phyloP scores from a whole-genome alignment of 2,888 invertebrate species.

The Lasioglossum calceatum region DNA sequence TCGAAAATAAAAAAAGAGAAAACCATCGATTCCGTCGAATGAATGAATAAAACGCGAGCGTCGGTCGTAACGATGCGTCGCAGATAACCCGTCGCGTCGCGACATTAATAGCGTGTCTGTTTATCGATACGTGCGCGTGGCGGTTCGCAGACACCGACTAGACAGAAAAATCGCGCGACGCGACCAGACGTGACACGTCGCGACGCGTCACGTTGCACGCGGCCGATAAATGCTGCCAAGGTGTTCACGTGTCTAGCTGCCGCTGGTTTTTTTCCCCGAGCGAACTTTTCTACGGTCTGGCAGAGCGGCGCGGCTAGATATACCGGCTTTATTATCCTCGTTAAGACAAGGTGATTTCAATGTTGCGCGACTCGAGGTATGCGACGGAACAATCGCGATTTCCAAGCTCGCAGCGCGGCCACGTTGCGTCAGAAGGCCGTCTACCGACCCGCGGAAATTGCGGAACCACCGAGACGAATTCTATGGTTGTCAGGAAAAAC shows the following conservation, averaged over 20 bases:
- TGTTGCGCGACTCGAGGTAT: not conserved
- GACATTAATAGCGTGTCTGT: slow-evolving; percentile 37
- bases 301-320: not conserved
- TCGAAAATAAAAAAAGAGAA: not conserved
- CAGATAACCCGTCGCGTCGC: slow-evolving; percentile 21
- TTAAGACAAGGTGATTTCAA: slow-evolving; percentile 13
- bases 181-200: not conserved
- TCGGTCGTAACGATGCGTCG: slow-evolving; percentile 42
- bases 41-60: slow-evolving; percentile 20
- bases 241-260: slow-evolving; percentile 35
- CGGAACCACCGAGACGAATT: slow-evolving; percentile 2
- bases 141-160: slow-evolving; percentile 53
- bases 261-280: not conserved
- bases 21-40: not conserved
- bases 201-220: slow-evolving; percentile 35
- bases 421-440: slow-evolving; percentile 30
- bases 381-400: slow-evolving; percentile 3
- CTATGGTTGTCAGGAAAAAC: too few species aligned
- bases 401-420: slow-evolving; percentile 8
- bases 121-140: slow-evolving; percentile 48
- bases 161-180: slow-evolving; percentile 56
- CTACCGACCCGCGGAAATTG: slow-evolving; percentile 4
- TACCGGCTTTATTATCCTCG: not conserved
- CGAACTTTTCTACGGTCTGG: not conserved
- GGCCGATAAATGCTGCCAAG: slow-evolving; percentile 37